Base-by-base conservation (phyloP, 1,140 invertebrate genomes). In the Doryteuthis pealeii region DNA sequence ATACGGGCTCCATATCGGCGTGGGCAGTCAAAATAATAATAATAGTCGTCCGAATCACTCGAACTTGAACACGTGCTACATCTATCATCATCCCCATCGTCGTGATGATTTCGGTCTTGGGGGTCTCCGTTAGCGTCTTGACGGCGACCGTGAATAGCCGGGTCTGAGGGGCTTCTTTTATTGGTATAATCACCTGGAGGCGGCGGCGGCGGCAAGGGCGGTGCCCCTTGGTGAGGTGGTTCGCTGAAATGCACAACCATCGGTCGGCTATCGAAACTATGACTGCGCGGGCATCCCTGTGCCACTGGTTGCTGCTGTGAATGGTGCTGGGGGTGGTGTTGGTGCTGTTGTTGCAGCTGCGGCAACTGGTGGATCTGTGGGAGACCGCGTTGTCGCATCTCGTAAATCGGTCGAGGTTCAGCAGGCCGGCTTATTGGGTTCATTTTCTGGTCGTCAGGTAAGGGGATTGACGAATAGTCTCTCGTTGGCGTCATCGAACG, bases 61-160 rank as follows among this genome's bases (percentile, higher is more conserved):
- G 82, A 84, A 76, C 84, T 86, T 58, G 84, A 86, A 54, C 84
- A 86, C 2, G 84, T 86, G 71, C 84, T 86, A 68, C 84, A 86
- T n/a, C 78, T 54, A 66, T 84, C 81, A 58, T 84, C 82, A 14
- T 82, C 79, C 72, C 77, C 76, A 54, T 77, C 22, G 22, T n/a
- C 28, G 4, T 26, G 28, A 4, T 62, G 3, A 15, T 62, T 30
- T 62, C 22, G 22, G 22, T 32, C 66, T 8, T 26, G 15, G 66
- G 26, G 28, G 18, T 32, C 30, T 6, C 28, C 28, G 31, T 31
- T 32, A 10, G 10, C 28, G 45, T 45, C 10, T 0, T 22, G 22
- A 0, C 12, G 30, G 6, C 31, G 28, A 26, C 31, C 33, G 6
- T n/a, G 33, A 32, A 43, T 14, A 14, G 30, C 40, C 71, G 22